Evolutionary conservation across 2,797 vertebrate genomes (phyloP).

Genomic region (Tenualosa thibaudeaui): DNA sequence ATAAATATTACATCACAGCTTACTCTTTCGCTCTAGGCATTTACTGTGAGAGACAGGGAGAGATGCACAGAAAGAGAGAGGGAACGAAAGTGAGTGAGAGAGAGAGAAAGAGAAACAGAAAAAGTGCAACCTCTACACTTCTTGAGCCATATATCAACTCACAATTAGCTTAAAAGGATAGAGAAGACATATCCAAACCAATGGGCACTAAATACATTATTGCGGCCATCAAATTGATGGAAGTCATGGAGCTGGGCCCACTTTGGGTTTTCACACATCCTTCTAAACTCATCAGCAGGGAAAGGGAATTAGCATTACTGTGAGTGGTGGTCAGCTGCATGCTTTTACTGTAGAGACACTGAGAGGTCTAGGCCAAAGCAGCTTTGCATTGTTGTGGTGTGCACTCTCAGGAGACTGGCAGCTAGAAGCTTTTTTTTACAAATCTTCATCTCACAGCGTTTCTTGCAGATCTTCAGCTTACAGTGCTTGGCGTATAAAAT

Average conservation of each 20-base stretch:
- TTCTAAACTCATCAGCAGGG: background rate
- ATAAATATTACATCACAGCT: slow-evolving; percentile 16
- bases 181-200: slow-evolving; percentile 58
- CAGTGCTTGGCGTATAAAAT: background rate
- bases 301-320: background rate
- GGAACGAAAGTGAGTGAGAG: background rate
- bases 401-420: background rate
- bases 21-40: background rate
- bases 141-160: slow-evolving; percentile 58
- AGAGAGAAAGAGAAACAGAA: slow-evolving; percentile 29
- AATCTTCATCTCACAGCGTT: too few species aligned
- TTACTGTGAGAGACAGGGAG: background rate
- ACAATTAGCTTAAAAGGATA: slow-evolving; percentile 70
- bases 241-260: slow-evolving; percentile 17
- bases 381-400: background rate
- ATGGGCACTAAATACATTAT: slow-evolving; percentile 44
- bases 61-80: background rate
- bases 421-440: background rate
- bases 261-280: slow-evolving; percentile 24
- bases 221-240: slow-evolving; percentile 41
- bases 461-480: background rate
- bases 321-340: background rate
- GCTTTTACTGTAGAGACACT: background rate
- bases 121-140: slow-evolving; percentile 54
- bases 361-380: background rate